These are phyloP conservation scores for Penaeus vannamei DNA, from an alignment of 1,140 invertebrate genomes.

Conservation along the genomic window DNA sequence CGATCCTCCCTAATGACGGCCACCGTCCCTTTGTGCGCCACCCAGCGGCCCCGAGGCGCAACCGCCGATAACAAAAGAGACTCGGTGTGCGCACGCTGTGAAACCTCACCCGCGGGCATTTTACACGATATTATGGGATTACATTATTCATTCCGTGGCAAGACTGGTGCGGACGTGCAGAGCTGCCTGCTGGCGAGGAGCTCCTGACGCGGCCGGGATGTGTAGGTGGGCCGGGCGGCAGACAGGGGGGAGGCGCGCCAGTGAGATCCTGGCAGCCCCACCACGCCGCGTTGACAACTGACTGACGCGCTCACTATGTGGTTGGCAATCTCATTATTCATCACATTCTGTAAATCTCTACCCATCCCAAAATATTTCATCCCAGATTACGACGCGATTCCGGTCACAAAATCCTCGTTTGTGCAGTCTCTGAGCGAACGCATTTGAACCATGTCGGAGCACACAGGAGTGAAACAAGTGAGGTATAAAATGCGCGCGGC, in stretches of 20 bases:
- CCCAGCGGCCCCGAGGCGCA: conserved; percentile 24
- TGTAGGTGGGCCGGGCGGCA: conserved; percentile 7
- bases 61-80: conserved; percentile 43
- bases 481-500: conserved; percentile 61
- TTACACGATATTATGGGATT: conserved; percentile 44
- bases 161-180: background rate
- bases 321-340: conserved; percentile 65
- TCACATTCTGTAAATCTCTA: conserved; percentile 24
- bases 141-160: conserved; percentile 42
- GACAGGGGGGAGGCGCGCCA: background rate
- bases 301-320: conserved; percentile 64
- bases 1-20: conserved; percentile 50
- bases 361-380: conserved; percentile 49
- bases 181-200: conserved; percentile 4
- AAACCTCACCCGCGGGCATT: conserved; percentile 32
- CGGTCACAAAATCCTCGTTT: background rate
- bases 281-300: conserved; percentile 54
- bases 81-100: conserved; percentile 38
- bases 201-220: background rate
- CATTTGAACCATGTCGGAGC: conserved; percentile 22
- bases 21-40: conserved; percentile 36
- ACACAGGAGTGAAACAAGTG: conserved; percentile 56
- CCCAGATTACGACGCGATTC: background rate
- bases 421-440: conserved; percentile 42
- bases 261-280: conserved; percentile 17